Evolutionary conservation across 2,888 invertebrate species (phyloP).

Genomic region (Eupithecia insigniata): DNA sequence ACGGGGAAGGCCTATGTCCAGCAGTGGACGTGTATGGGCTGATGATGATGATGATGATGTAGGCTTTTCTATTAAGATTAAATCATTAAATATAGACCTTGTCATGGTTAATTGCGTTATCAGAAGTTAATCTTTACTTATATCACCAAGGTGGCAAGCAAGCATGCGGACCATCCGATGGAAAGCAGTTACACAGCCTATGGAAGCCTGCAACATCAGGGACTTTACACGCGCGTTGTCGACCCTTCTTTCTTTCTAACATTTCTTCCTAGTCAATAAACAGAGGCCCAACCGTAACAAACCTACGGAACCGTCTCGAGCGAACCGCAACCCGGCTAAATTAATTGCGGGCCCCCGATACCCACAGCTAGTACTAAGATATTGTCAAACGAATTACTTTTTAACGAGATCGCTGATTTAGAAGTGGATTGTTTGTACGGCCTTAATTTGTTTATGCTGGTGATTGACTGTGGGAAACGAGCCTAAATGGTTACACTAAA

Average conservation of each 20-base stretch:
- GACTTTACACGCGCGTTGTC: no score
- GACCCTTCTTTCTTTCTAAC: background rate
- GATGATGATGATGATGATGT: no score
- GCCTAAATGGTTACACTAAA: constrained; percentile 8
- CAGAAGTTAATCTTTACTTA: no score
- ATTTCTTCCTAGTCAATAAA: background rate
- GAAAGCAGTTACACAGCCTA: no score
- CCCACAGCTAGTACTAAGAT: constrained; percentile 68
- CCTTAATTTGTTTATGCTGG: constrained; percentile 26
- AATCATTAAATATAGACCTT: no score
- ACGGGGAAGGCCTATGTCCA: no score
- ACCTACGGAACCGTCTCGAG: constrained; percentile 64
- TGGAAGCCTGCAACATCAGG: no score
- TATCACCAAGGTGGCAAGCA: no score
- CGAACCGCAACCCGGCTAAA: constrained; percentile 74
- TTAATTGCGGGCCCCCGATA: constrained; percentile 74
- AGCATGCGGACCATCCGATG: no score
- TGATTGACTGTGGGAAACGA: constrained; percentile 6
- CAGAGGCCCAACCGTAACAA: constrained; percentile 51
- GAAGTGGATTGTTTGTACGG: constrained; percentile 30
- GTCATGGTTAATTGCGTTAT: no score
- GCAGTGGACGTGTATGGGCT: no score
- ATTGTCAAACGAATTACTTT: constrained; percentile 70
- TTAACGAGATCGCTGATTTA: constrained; percentile 57
- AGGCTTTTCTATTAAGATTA: no score